Evolutionary conservation across 2,888 invertebrate species (phyloP).

Genomic region (Laspeyria flexula): DNA sequence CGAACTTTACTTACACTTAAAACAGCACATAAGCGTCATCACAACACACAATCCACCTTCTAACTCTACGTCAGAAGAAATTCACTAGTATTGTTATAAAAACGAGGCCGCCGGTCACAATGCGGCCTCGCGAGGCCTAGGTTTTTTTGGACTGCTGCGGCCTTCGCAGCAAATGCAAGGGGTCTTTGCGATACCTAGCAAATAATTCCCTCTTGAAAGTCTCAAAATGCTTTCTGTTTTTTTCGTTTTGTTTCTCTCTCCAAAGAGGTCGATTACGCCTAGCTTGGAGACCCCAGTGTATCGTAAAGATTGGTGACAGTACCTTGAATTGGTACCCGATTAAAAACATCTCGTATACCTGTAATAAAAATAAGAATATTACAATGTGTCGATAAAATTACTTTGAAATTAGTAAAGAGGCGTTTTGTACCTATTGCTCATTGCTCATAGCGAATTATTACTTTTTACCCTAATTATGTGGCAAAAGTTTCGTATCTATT

Average conservation of each 20-base stretch:
- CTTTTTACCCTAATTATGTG: too few species aligned
- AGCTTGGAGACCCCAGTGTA: constrained; percentile 95
- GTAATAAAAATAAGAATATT: constrained; percentile 32
- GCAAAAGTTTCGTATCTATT: too few species aligned
- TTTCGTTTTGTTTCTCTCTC: constrained; percentile 94
- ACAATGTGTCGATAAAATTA: background rate
- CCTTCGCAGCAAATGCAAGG: constrained; percentile 78
- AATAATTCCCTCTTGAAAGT: constrained; percentile 93
- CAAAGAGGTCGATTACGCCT: constrained; percentile 92
- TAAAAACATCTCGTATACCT: constrained; percentile 97
- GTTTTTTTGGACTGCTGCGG: constrained; percentile 73
- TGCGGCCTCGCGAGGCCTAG: constrained; percentile 82
- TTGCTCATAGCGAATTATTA: too few species aligned
- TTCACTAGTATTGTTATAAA: constrained; percentile 43
- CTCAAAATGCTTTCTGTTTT: constrained; percentile 93
- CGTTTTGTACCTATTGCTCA: background rate
- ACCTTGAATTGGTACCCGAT: constrained; percentile 95
- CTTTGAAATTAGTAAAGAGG: background rate
- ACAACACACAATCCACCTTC: constrained; percentile 9
- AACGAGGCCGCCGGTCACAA: constrained; percentile 71
- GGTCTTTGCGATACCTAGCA: constrained; percentile 90
- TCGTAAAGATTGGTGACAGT: constrained; percentile 94
- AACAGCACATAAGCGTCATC: background rate
- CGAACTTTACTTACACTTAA: background rate
- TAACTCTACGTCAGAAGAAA: constrained; percentile 52